Percentiles rank a stretch among this genome's conserved stretches.
Evolutionary conservation across 1,140 invertebrate genomes (phyloP).

Genomic region (Mizuhopecten yessoensis): DNA sequence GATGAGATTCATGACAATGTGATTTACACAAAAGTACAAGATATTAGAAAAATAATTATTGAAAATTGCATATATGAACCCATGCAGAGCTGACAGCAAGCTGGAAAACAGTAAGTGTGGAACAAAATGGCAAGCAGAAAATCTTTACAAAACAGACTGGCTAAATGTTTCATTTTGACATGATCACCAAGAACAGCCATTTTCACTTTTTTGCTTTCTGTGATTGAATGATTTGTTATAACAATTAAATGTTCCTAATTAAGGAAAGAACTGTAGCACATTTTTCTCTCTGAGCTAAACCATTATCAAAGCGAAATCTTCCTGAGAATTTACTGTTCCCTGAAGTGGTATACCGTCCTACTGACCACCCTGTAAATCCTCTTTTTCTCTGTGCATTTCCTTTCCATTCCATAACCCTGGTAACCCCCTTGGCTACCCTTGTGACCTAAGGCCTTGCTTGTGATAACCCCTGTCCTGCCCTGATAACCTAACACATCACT

Average conservation of each 20-base stretch:
- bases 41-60: conserved; percentile 6
- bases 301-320: neutral
- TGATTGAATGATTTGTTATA: neutral
- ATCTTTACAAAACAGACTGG: neutral
- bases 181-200: neutral
- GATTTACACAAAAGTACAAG: conserved; percentile 11
- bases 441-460: no score
- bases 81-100: neutral
- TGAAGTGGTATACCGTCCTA: no score
- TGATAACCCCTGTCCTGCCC: no score
- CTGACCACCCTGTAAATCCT: no score
- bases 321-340: no score
- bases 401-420: no score
- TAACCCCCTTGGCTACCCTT: no score
- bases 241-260: neutral
- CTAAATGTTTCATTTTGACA: neutral
- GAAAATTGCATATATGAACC: neutral
- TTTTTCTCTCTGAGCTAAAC: neutral
- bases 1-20: conserved; percentile 21
- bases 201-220: neutral
- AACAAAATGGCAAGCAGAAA: neutral
- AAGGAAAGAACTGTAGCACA: neutral
- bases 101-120: neutral
- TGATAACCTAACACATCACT: no score
- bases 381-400: no score